Conservation (phyloP, 2,797 vertebrate genomes). For the Tinamus major region DNA sequence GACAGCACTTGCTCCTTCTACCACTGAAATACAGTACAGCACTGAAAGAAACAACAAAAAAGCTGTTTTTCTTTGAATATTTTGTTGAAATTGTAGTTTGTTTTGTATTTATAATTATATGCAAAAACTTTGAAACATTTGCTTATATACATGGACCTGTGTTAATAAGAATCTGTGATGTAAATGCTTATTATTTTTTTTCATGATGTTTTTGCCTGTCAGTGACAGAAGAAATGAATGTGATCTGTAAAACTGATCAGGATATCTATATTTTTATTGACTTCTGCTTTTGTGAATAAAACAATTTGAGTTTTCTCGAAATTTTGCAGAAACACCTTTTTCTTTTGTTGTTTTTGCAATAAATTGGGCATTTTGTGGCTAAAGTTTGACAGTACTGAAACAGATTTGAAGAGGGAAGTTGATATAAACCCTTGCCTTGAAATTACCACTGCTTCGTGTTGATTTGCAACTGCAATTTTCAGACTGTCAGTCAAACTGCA, state of each 20-base stretch:
- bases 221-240: slow-evolving; percentile 39
- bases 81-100: slow-evolving; percentile 12
- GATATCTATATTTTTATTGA: slow-evolving; percentile 72
- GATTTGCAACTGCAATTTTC: background rate
- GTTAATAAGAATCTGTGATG: slow-evolving; percentile 51
- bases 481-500: background rate
- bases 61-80: background rate
- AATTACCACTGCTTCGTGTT: background rate
- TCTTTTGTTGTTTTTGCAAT: background rate
- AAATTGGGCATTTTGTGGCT: background rate
- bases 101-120: slow-evolving; percentile 35
- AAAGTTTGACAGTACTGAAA: background rate
- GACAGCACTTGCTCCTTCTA: background rate
- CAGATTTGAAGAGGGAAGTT: background rate
- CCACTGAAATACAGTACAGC: background rate
- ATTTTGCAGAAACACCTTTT: slow-evolving; percentile 10
- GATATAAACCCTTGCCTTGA: background rate
- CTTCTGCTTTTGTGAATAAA: slow-evolving; percentile 72
- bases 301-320: slow-evolving; percentile 68
- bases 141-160: slow-evolving; percentile 40
- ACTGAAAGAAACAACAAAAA: background rate
- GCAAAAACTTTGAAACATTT: slow-evolving; percentile 41
- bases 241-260: slow-evolving; percentile 63
- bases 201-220: slow-evolving; percentile 52
- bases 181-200: slow-evolving; percentile 58